Conservation (phyloP, 2,797 vertebrate species). For the Lepidocolaptes lacrymiger region DNA sequence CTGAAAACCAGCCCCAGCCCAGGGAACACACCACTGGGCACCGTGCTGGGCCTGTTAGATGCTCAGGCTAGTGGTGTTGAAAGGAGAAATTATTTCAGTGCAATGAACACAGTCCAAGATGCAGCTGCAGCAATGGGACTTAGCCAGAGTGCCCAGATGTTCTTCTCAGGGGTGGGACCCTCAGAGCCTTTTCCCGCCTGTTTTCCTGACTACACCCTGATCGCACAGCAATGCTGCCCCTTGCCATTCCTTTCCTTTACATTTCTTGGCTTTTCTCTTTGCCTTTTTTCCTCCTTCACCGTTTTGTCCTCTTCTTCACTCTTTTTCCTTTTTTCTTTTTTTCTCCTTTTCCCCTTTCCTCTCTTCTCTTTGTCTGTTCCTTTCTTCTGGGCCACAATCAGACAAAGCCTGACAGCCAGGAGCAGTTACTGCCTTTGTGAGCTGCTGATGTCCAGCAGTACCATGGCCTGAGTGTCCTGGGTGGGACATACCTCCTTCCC, state of each 20-base stretch:
- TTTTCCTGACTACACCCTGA: no score
- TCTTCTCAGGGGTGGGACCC: not conserved
- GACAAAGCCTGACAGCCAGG: not conserved
- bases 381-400: not conserved
- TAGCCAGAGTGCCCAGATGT: not conserved
- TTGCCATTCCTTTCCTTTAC: not conserved
- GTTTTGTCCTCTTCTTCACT: accelerated
- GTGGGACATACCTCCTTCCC: not conserved
- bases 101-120: not conserved
- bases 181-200: not conserved
- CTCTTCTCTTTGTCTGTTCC: not conserved
- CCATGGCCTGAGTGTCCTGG: not conserved
- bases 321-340: no score
- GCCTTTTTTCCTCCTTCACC: not conserved
- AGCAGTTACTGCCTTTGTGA: not conserved
- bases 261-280: not conserved
- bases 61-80: not conserved
- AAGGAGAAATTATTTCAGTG: not conserved
- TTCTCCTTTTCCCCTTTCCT: not conserved
- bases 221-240: not conserved
- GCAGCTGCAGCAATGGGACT: not conserved
- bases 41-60: accelerated
- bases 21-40: accelerated
- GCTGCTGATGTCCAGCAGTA: not conserved
- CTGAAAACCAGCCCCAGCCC: not conserved